Conservation (phyloP, 2,113 vertebrate species). For the Orthonyx spaldingii region DNA sequence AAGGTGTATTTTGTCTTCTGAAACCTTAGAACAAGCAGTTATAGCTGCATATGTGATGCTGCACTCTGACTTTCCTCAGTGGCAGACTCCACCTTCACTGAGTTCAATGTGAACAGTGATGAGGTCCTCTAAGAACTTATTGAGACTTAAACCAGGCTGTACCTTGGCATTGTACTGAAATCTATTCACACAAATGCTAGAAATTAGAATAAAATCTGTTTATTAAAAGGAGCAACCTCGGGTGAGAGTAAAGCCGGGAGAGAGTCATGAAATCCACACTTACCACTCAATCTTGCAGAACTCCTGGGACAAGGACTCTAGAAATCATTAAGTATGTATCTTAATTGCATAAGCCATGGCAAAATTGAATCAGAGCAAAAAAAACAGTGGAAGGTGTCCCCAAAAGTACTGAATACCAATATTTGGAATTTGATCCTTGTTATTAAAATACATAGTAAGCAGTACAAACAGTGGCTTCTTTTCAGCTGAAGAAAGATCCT, state of each 20-base stretch:
- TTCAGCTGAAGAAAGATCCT: not conserved
- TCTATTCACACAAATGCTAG: not conserved
- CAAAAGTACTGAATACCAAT: not conserved
- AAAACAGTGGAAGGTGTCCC: not conserved
- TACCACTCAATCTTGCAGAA: not conserved
- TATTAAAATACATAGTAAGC: not conserved
- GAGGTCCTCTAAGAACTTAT: not conserved
- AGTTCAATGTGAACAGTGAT: not conserved
- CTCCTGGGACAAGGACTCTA: not conserved
- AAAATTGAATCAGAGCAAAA: not conserved
- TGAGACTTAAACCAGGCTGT: not conserved
- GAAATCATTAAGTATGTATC: not conserved
- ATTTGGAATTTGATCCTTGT: not conserved
- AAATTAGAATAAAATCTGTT: not conserved
- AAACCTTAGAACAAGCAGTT: not conserved
- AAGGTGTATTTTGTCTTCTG: not conserved
- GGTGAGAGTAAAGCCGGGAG: not conserved
- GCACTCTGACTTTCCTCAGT: not conserved
- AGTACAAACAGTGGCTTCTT: not conserved
- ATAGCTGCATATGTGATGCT: not conserved
- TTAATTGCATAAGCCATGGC: not conserved
- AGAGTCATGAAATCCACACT: not conserved
- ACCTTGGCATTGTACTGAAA: not conserved
- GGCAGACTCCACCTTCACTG: not conserved
- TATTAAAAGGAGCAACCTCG: not conserved